Percentiles rank a stretch among this genome's conserved stretches.
phyloP scores from a whole-genome alignment of 2,888 invertebrate genomes.

The Acleris laterana region DNA sequence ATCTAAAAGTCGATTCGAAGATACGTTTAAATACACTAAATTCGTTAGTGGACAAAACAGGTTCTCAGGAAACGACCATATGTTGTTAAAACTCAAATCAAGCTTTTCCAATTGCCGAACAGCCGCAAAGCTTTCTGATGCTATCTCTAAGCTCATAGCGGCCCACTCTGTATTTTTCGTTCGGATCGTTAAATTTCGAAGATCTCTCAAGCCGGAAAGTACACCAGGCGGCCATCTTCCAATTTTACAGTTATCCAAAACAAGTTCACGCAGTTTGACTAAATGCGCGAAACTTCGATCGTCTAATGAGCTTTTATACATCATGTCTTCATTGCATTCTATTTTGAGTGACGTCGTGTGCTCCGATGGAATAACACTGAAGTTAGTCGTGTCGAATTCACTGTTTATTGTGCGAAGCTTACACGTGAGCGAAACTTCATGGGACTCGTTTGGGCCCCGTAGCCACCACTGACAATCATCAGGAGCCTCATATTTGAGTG shows the following conservation, averaged over 20 bases:
- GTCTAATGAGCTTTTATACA: conserved; percentile 91
- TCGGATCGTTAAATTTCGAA: conserved; percentile 92
- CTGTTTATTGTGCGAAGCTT: conserved; percentile 93
- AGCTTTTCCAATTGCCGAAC: conserved; percentile 92
- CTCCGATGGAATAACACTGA: conserved; percentile 93
- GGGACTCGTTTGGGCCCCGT: conserved; percentile 84
- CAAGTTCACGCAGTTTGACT: conserved; percentile 90
- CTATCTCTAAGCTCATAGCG: conserved; percentile 92
- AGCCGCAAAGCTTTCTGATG: conserved; percentile 90
- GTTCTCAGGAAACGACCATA: conserved; percentile 94
- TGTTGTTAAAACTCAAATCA: conserved; percentile 94
- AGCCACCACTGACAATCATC: conserved; percentile 94
- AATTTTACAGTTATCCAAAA: conserved; percentile 94
- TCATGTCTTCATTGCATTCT: conserved; percentile 91
- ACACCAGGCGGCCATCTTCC: conserved; percentile 92
- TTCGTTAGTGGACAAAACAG: conserved; percentile 93
- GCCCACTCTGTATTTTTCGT: conserved; percentile 94
- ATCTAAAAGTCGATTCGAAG: conserved; percentile 94
- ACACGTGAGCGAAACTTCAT: conserved; percentile 91
- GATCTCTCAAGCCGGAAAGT: conserved; percentile 90
- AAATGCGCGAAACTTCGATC: conserved; percentile 92
- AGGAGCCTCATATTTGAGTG: conserved; percentile 90
- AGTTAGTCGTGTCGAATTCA: conserved; percentile 94
- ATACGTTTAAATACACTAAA: conserved; percentile 92
- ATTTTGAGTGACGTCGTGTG: conserved; percentile 91